Percentiles rank a stretch among this genome's conserved stretches.
These are phyloP conservation scores for Astur gentilis DNA, from an alignment of 2,113 vertebrate genomes.

Conservation along the genomic window DNA sequence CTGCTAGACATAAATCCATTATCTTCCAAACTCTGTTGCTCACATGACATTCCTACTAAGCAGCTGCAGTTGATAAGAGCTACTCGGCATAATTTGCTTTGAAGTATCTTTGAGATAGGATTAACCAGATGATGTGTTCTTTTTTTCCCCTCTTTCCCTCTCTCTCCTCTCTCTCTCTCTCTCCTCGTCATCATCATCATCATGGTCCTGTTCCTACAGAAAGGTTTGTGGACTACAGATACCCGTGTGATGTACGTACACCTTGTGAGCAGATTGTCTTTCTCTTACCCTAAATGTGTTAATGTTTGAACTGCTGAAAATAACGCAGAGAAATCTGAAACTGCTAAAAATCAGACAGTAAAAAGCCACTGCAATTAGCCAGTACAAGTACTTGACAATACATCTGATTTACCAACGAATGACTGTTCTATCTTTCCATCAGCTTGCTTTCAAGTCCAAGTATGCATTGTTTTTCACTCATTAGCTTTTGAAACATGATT, in stretches of 20 bases:
- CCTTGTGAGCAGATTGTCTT: background rate
- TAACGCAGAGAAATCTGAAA: background rate
- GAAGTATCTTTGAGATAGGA: conserved; percentile 47
- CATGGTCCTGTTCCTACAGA: background rate
- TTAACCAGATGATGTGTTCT: background rate
- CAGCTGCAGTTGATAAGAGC: conserved; percentile 68
- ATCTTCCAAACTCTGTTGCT: conserved; percentile 49
- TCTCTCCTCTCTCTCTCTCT: background rate
- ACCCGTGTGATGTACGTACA: background rate
- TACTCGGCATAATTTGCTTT: conserved; percentile 50
- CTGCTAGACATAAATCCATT: conserved; percentile 66
- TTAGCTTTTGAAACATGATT: background rate
- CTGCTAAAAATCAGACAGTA: background rate
- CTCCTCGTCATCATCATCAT: background rate
- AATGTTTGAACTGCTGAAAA: background rate
- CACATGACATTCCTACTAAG: conserved; percentile 48
- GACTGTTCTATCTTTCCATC: background rate
- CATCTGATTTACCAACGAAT: conserved; percentile 1
- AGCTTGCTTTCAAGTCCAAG: conserved; percentile 24
- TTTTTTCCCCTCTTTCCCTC: background rate
- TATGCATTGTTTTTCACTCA: background rate
- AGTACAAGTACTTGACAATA: background rate
- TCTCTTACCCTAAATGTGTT: background rate
- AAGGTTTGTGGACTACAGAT: background rate
- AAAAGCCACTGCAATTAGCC: background rate